Evolutionary conservation across 2,797 vertebrate genomes (phyloP), one percentile per base, ranked within the genome.

Genomic region (Sebastes oblongus): DNA sequence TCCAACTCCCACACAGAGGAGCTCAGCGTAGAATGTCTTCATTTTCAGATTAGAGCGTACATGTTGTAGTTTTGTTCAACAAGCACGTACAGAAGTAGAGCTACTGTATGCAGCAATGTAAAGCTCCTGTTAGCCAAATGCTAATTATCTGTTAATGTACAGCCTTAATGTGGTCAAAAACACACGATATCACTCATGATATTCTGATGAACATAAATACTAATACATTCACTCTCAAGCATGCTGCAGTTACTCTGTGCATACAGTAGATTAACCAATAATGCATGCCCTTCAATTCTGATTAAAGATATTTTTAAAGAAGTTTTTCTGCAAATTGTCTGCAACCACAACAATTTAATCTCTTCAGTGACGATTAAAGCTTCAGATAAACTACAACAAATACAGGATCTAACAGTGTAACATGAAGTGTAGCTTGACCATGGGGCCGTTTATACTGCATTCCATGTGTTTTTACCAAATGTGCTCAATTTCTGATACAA

Each of bases 21-120:
- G 76, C 75, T 56, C 66, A 29, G 56, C 8, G 0, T 55, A n/a
- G 84, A 91, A 89, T 84, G 86, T 91, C 76, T 77, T 76, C 16
- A 42, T 71, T 66, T 89, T 59, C 73, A n/a, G 20, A 54, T 55
- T 22, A 20, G 32, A 62, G 20, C 20, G 25, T 24, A 46, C 52
- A 39, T 32, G 25, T 56, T 12, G 32, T 58, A 42, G 66, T 80
- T 77, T 66, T 64, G 29, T 81, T 78, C 46, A 62, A 13, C 10
- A 12, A 69, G 54, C 55, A 18, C n/a, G 16, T 8, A 5, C 64
- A 62, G 55, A 65, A 27, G 70, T 77, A 54, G 61, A 78, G 67
- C 50, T 34, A 9, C 42, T 56, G 66, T 61, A 39, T 5, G 32
- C 46, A 30, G 60, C 18, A 3, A 11, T 32, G 9, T 46, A 34